These are phyloP conservation scores for Crotalus tigris DNA, from an alignment of 2,113 vertebrate genomes.

Conservation along the genomic window DNA sequence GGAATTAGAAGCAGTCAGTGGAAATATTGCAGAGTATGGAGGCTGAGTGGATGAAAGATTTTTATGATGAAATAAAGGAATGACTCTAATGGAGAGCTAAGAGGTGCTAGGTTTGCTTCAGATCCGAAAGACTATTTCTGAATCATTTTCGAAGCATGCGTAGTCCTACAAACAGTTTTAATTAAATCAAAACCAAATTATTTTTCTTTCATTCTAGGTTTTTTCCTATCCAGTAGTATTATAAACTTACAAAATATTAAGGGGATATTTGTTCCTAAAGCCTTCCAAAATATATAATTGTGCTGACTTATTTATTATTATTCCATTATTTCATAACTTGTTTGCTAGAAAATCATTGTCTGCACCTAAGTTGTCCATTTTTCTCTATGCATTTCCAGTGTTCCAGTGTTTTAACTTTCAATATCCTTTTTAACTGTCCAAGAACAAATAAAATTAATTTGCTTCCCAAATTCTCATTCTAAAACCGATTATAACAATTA, in stretches of 20 bases:
- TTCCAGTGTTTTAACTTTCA: slow-evolving; percentile 12
- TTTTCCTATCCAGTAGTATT: neutral
- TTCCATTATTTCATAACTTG: neutral
- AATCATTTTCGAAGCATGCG: neutral
- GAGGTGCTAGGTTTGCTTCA: neutral
- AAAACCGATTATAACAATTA: slow-evolving; percentile 55
- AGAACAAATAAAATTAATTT: slow-evolving; percentile 28
- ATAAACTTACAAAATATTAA: neutral
- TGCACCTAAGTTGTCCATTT: neutral
- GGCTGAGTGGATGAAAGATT: neutral
- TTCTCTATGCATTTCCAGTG: neutral
- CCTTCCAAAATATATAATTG: neutral
- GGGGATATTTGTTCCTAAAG: neutral
- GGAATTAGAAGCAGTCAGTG: neutral
- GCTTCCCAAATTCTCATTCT: slow-evolving; percentile 29
- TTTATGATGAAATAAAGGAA: neutral
- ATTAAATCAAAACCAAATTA: neutral
- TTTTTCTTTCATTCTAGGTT: neutral
- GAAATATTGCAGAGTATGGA: neutral
- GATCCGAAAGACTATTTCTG: neutral
- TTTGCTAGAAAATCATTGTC: slow-evolving; percentile 4
- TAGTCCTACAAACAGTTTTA: neutral
- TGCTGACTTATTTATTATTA: neutral
- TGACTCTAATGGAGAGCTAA: neutral
- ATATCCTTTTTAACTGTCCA: slow-evolving; percentile 34